These are phyloP conservation scores for Silurus glanis DNA, from an alignment of 2,113 vertebrate genomes.

Conservation along the genomic window DNA sequence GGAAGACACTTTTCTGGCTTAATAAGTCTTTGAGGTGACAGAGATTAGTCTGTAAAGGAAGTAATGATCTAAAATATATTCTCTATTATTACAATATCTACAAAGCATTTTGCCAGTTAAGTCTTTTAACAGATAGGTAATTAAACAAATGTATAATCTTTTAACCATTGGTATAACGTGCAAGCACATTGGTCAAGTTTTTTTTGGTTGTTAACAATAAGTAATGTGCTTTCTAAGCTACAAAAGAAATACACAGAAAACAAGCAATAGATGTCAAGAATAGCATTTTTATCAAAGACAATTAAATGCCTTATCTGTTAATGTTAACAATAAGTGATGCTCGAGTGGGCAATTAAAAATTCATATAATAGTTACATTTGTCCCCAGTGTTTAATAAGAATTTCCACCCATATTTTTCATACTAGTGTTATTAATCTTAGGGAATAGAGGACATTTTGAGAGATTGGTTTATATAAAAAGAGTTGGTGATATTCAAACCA, in stretches of 20 bases:
- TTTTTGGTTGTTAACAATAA: not conserved
- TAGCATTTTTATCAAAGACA: not conserved
- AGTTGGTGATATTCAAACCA: not conserved
- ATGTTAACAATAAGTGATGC: not conserved
- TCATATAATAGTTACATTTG: too few relatives aligned
- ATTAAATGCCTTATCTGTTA: not conserved
- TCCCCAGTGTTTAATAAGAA: not conserved
- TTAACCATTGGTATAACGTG: not conserved
- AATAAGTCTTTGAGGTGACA: constrained; percentile 10
- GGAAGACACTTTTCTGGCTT: not conserved
- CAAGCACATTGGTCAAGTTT: not conserved
- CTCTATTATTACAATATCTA: not conserved
- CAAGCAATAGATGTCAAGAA: not conserved
- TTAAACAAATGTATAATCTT: not conserved
- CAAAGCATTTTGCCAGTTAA: not conserved
- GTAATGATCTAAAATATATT: constrained; percentile 11
- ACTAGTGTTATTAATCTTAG: not conserved
- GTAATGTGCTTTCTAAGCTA: not conserved
- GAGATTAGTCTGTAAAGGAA: constrained; percentile 10
- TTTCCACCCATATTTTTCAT: not conserved
- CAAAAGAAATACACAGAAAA: not conserved
- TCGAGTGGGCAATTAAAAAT: not conserved
- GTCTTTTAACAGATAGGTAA: not conserved
- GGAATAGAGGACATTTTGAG: not conserved
- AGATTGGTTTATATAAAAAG: not conserved